These are phyloP conservation scores for Diplogasteroides magnus DNA, from an alignment of 1,140 invertebrate genomes.

Conservation along the genomic window DNA sequence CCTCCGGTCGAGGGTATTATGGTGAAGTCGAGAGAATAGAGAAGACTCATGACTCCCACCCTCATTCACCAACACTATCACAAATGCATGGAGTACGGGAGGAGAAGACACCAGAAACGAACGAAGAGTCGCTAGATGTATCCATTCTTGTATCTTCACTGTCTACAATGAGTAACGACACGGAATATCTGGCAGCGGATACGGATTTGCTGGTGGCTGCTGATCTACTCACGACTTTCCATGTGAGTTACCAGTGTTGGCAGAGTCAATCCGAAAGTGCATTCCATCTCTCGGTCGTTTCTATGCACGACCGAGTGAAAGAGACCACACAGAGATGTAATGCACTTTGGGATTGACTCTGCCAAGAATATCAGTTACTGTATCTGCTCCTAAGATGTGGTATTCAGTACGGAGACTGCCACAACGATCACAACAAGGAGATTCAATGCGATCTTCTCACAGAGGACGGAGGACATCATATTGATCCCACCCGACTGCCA, in stretches of 20 bases:
- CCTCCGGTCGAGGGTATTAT: too few species aligned
- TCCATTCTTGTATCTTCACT: neutral
- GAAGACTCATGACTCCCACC: too few species aligned
- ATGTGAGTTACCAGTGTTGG: neutral
- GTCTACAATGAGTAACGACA: neutral
- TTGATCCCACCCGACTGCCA: constrained; percentile 27
- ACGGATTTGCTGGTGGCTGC: constrained; percentile 25
- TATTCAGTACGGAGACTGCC: constrained; percentile 20
- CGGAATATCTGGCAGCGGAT: constrained; percentile 21
- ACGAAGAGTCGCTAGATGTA: too few species aligned
- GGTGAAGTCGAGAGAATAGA: neutral
- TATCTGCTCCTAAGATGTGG: too few species aligned
- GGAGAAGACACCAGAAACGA: too few species aligned
- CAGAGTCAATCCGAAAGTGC: too few species aligned
- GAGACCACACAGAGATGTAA: too few species aligned
- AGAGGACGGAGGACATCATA: constrained; percentile 23
- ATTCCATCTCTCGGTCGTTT: too few species aligned
- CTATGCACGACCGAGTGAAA: too few species aligned
- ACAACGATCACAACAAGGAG: constrained; percentile 25
- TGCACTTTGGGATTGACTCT: too few species aligned
- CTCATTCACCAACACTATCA: neutral
- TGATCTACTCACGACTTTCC: constrained; percentile 12
- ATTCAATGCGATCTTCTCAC: constrained; percentile 24
- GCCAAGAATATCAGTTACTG: too few species aligned
- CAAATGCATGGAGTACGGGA: neutral